A percentile compares a stretch with the other conserved stretches of the same genome.
Conservation (phyloP, 2,113 vertebrate genomes). For the Petromus typicus region DNA sequence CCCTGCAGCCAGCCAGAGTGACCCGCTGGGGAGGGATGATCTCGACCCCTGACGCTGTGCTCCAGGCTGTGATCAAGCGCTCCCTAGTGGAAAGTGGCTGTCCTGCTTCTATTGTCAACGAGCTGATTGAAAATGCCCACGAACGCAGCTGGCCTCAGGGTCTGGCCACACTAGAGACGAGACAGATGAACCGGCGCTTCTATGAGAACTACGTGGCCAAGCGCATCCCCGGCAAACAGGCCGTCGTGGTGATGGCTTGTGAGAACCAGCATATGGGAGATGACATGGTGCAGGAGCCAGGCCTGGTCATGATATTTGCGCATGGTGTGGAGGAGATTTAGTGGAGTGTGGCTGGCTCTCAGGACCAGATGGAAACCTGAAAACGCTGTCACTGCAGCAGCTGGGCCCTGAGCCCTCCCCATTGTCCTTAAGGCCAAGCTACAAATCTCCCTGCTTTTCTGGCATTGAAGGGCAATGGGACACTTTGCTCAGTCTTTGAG, state of each 20-base stretch:
- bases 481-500: conserved; percentile 37
- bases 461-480: conserved; percentile 10
- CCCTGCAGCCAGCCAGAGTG: conserved; percentile 97
- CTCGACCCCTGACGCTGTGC: conserved; percentile 97
- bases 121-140: conserved; percentile 98
- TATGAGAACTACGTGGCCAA: conserved; percentile 99
- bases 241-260: conserved; percentile 98
- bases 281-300: conserved; percentile 98
- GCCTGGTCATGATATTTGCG: conserved; percentile 98
- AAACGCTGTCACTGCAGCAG: conserved; percentile 12
- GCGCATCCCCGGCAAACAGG: conserved; percentile 98
- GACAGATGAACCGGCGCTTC: conserved; percentile 99
- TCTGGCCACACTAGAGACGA: conserved; percentile 96
- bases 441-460: conserved; percentile 25
- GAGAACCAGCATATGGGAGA: conserved; percentile 99
- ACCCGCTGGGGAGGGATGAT: conserved; percentile 99
- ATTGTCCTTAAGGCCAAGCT: background rate
- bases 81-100: conserved; percentile 98
- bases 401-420: conserved; percentile 42
- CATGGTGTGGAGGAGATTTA: conserved; percentile 97
- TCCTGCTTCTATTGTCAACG: conserved; percentile 96
- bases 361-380: conserved; percentile 63
- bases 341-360: background rate
- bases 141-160: conserved; percentile 99
- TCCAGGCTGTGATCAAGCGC: conserved; percentile 98